These are phyloP conservation scores for Rutilus rutilus DNA, from an alignment of 2,113 vertebrate genomes.

Conservation along the genomic window DNA sequence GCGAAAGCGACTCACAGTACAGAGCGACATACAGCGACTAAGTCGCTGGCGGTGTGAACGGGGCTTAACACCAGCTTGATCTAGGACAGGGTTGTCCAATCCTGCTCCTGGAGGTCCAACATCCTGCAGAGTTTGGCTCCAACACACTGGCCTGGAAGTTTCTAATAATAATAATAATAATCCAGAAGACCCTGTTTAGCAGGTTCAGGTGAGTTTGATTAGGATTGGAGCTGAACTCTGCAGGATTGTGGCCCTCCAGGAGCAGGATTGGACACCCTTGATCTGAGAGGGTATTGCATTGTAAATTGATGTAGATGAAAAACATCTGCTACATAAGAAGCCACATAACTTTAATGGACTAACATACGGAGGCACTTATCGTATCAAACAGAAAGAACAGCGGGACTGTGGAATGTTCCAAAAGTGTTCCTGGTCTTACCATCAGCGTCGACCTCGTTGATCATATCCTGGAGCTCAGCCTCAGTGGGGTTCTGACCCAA, in stretches of 20 bases:
- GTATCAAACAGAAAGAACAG: background rate
- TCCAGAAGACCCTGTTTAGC: background rate
- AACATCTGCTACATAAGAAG: background rate
- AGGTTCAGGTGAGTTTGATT: background rate
- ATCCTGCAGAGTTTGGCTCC: background rate
- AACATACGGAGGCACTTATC: background rate
- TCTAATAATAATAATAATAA: background rate
- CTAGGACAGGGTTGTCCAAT: background rate
- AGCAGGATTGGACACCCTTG: background rate
- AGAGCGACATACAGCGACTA: too few relatives aligned
- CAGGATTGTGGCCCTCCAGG: background rate
- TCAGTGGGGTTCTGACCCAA: conserved; percentile 92
- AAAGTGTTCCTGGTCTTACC: conserved; percentile 70
- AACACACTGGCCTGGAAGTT: background rate
- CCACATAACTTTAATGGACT: background rate
- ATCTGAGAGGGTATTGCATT: too few relatives aligned
- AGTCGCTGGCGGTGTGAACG: too few relatives aligned
- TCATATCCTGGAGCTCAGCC: conserved; percentile 92
- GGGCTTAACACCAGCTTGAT: background rate
- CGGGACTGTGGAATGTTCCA: background rate
- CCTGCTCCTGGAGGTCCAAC: background rate
- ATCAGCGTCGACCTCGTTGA: conserved; percentile 91
- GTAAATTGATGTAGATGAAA: background rate
- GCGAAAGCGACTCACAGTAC: too few relatives aligned
- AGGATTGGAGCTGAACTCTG: background rate